These are phyloP conservation scores for cat (Felis catus) DNA, from an alignment of 2,113 vertebrate species.

Conservation along the genomic window DNA sequence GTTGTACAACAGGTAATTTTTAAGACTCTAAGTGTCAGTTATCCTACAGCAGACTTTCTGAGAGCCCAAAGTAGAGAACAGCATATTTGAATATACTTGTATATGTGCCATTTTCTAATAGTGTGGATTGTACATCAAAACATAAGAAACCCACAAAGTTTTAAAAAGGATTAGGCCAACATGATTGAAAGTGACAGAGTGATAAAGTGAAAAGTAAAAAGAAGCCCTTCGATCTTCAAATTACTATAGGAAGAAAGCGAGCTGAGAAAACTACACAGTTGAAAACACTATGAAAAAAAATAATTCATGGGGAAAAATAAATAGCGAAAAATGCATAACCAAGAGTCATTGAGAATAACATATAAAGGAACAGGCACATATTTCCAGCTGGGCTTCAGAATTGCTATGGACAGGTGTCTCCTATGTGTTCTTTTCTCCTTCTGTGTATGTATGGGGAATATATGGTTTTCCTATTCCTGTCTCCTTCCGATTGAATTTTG, in stretches of 20 bases:
- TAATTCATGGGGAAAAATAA: neutral
- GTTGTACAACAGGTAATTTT: neutral
- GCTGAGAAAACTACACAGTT: neutral
- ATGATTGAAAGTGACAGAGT: neutral
- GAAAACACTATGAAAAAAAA: neutral
- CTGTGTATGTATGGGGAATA: neutral
- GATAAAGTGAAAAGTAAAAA: neutral
- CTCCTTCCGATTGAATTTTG: neutral
- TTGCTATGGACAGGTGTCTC: neutral
- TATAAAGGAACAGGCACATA: too few species aligned
- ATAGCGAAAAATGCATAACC: neutral
- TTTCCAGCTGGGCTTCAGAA: neutral
- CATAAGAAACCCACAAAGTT: neutral
- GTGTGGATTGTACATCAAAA: neutral
- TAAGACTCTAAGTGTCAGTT: neutral
- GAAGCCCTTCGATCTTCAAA: neutral
- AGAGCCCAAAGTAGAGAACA: neutral
- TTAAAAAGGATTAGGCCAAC: neutral
- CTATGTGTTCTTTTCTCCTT: neutral
- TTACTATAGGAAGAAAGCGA: neutral
- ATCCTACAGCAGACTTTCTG: neutral
- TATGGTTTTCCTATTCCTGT: neutral
- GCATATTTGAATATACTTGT: neutral
- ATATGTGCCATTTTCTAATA: neutral
- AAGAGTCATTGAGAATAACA: neutral